phyloP scores from a whole-genome alignment of 2,797 vertebrate genomes.

The Petrocephalus sullivani region DNA sequence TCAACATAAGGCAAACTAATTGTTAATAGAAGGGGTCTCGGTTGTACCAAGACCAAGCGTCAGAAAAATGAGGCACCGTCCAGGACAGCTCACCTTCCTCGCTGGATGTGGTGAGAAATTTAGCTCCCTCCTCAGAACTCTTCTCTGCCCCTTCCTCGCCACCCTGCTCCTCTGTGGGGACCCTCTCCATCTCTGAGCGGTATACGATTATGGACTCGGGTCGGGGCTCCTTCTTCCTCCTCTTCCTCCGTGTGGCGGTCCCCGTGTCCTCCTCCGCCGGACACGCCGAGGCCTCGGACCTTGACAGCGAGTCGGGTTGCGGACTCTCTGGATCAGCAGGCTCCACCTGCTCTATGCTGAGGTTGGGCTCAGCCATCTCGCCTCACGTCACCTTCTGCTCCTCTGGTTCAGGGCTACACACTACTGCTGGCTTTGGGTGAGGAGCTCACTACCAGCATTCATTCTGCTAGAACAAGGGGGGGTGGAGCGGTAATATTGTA shows the following conservation, averaged over 20 bases:
- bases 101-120: slow-evolving; percentile 65
- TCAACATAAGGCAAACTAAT: background rate
- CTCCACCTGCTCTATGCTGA: slow-evolving; percentile 62
- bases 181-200: slow-evolving; percentile 79
- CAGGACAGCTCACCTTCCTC: slow-evolving; percentile 67
- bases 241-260: slow-evolving; percentile 77
- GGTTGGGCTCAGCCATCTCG: background rate
- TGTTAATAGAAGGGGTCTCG: background rate
- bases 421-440: slow-evolving; percentile 11
- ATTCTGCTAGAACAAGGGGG: slow-evolving; percentile 9
- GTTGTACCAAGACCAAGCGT: background rate
- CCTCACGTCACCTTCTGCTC: slow-evolving; percentile 11
- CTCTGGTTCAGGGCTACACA: background rate
- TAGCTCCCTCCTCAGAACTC: slow-evolving; percentile 65
- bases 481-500: background rate
- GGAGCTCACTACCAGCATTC: slow-evolving; percentile 6
- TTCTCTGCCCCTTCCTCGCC: slow-evolving; percentile 72
- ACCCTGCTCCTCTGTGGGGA: slow-evolving; percentile 67
- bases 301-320: slow-evolving; percentile 59
- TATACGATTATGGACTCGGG: slow-evolving; percentile 95
- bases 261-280: slow-evolving; percentile 63
- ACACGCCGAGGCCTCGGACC: slow-evolving; percentile 61
- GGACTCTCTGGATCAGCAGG: slow-evolving; percentile 69
- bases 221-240: slow-evolving; percentile 83
- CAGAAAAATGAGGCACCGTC: background rate